phyloP scores from a whole-genome alignment of 2,888 invertebrate species.

The Drosophila quinaria region DNA sequence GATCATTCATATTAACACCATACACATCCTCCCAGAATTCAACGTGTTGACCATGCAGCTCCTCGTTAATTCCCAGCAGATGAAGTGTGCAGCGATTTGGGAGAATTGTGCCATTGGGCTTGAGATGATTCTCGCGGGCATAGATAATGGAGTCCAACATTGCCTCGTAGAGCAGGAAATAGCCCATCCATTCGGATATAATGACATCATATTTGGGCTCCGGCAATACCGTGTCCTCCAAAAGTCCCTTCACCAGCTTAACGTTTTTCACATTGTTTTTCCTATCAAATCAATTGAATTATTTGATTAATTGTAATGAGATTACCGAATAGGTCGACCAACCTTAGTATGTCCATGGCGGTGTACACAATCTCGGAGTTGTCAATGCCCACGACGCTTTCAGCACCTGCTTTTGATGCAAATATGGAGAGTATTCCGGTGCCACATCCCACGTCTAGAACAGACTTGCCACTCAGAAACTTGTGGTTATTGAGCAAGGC shows the following conservation, averaged over 20 bases:
- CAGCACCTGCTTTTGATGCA: conserved; percentile 97
- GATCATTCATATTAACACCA: conserved; percentile 96
- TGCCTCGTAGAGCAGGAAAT: conserved; percentile 97
- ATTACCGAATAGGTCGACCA: conserved; percentile 45
- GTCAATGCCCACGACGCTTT: conserved; percentile 96
- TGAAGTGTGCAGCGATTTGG: conserved; percentile 95
- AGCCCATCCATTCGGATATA: conserved; percentile 99
- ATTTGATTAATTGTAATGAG: background rate
- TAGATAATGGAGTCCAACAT: conserved; percentile 98
- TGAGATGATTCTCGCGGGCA: conserved; percentile 93
- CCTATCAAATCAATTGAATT: conserved; percentile 52
- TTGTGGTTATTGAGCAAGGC: conserved; percentile 92
- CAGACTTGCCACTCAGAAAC: conserved; percentile 89
- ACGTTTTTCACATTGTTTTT: conserved; percentile 88
- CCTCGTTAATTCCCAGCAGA: conserved; percentile 92
- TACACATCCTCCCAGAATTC: conserved; percentile 97
- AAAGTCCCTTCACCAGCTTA: conserved; percentile 92
- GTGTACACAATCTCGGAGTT: conserved; percentile 98
- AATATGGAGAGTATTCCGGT: conserved; percentile 99
- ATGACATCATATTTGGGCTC: conserved; percentile 94
- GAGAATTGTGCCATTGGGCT: conserved; percentile 90
- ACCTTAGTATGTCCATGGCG: conserved; percentile 97
- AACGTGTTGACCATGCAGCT: conserved; percentile 90
- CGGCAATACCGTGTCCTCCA: conserved; percentile 93
- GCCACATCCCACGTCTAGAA: conserved; percentile 98